A percentile compares a stretch with the other conserved stretches of the same genome.
phyloP scores from a whole-genome alignment of 2,113 vertebrate species.

The Percopsis transmontana region DNA sequence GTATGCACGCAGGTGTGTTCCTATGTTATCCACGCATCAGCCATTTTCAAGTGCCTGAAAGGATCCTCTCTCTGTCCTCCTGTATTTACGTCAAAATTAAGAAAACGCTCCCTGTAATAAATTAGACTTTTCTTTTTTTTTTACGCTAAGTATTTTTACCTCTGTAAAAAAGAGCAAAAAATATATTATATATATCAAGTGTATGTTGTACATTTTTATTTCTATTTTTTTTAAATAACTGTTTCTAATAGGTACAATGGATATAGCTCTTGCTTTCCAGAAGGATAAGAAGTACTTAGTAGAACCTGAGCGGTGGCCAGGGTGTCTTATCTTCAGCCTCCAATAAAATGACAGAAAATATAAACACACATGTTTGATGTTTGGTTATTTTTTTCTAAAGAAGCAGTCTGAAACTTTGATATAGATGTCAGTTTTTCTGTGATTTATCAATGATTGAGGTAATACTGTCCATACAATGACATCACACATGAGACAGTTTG shows the following conservation, averaged over 20 bases:
- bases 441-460: too few relatives aligned
- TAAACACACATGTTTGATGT: slow-evolving; percentile 34
- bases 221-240: slow-evolving; percentile 80
- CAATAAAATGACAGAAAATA: slow-evolving; percentile 72
- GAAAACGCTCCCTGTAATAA: slow-evolving; percentile 79
- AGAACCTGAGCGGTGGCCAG: slow-evolving; percentile 86
- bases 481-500: too few relatives aligned
- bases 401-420: background rate
- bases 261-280: slow-evolving; percentile 89
- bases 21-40: slow-evolving; percentile 83
- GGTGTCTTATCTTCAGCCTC: slow-evolving; percentile 74
- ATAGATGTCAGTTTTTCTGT: too few relatives aligned
- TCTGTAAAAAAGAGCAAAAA: slow-evolving; percentile 85
- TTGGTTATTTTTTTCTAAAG: slow-evolving; percentile 10
- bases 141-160: slow-evolving; percentile 94
- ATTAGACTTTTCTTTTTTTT: slow-evolving; percentile 72
- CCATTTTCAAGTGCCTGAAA: slow-evolving; percentile 95
- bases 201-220: slow-evolving; percentile 98
- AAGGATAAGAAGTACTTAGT: slow-evolving; percentile 83
- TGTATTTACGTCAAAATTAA: slow-evolving; percentile 78
- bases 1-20: slow-evolving; percentile 43
- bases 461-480: too few relatives aligned
- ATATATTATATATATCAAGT: slow-evolving; percentile 92
- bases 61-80: slow-evolving; percentile 85
- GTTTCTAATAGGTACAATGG: slow-evolving; percentile 92